phyloP scores from a whole-genome alignment of 2,113 vertebrate genomes.

The Chunga burmeisteri region DNA sequence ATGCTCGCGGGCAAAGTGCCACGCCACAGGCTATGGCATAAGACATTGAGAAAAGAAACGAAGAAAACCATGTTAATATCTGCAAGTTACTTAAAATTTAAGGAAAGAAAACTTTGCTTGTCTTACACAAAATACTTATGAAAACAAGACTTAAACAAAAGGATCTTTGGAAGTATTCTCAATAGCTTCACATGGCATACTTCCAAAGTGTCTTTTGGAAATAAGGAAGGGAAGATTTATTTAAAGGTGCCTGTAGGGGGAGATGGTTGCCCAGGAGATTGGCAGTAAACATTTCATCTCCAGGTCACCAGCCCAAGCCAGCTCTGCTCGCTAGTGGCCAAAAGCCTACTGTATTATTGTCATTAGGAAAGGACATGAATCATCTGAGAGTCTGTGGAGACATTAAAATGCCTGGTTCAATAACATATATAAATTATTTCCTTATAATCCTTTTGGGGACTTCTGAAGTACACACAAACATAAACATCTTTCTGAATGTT shows the following conservation, averaged over 20 bases:
- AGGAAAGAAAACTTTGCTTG: slow-evolving; percentile 12
- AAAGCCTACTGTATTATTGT: slow-evolving; percentile 21
- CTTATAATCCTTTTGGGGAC: not conserved
- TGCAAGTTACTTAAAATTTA: slow-evolving; percentile 30
- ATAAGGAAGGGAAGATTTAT: slow-evolving; percentile 29
- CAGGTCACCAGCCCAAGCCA: slow-evolving; percentile 14
- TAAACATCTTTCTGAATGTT: not conserved
- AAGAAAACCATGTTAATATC: not conserved
- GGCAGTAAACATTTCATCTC: slow-evolving; percentile 50
- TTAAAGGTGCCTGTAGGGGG: slow-evolving; percentile 60
- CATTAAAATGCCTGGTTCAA: slow-evolving; percentile 21
- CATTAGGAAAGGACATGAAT: slow-evolving; percentile 6
- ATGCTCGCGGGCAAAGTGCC: not conserved
- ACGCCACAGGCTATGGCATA: not conserved
- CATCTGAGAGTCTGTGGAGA: slow-evolving; percentile 17
- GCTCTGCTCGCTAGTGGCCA: not conserved
- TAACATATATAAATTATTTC: slow-evolving; percentile 22
- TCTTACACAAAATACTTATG: slow-evolving; percentile 8
- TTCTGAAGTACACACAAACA: not conserved
- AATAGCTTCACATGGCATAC: not conserved
- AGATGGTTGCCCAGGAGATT: slow-evolving; percentile 49
- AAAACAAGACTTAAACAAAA: slow-evolving; percentile 34
- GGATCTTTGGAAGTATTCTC: slow-evolving; percentile 1
- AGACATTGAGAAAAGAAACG: slow-evolving; percentile 23
- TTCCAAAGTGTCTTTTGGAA: slow-evolving; percentile 26